Percentiles rank a stretch among this genome's conserved stretches.
Conservation (phyloP, 2,888 invertebrate species). For the Crepidodera aurea region DNA sequence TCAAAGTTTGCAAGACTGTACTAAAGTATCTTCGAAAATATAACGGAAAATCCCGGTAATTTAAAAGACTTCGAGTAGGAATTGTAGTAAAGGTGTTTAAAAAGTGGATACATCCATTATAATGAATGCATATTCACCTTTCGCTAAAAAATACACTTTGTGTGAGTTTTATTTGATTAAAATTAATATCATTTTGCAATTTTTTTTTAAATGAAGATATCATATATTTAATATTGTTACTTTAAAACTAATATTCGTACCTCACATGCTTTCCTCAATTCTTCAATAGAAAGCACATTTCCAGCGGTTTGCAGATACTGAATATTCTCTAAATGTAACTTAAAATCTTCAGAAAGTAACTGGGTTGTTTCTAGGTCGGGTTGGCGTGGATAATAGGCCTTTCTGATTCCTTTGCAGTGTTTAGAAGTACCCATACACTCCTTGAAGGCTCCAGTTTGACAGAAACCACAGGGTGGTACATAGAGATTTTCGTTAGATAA, state of each 20-base stretch:
- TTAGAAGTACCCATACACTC: conserved; percentile 49
- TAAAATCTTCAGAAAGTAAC: conserved; percentile 74
- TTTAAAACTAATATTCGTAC: conserved; percentile 46
- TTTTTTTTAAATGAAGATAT: too few species aligned
- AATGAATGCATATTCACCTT: too few species aligned
- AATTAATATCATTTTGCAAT: too few species aligned
- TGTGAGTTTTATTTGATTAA: too few species aligned
- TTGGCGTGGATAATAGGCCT: conserved; percentile 58
- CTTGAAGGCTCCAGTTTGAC: conserved; percentile 58
- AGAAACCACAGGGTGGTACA: conserved; percentile 61
- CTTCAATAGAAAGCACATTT: conserved; percentile 69
- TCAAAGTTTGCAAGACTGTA: too few species aligned
- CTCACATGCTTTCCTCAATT: conserved; percentile 64
- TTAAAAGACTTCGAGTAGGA: too few species aligned
- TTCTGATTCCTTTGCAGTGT: conserved; percentile 52
- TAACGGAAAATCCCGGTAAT: too few species aligned
- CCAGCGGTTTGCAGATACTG: conserved; percentile 77
- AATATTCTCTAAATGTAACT: conserved; percentile 75
- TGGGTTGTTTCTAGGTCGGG: conserved; percentile 69
- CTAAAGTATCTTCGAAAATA: too few species aligned
- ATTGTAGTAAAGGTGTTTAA: too few species aligned
- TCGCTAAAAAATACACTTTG: too few species aligned
- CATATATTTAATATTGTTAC: too few species aligned
- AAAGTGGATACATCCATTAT: too few species aligned
- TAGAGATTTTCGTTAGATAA: conserved; percentile 70